Evolutionary conservation across 2,888 invertebrate species (phyloP).

Genomic region (Brachynemurus nebulosus): DNA sequence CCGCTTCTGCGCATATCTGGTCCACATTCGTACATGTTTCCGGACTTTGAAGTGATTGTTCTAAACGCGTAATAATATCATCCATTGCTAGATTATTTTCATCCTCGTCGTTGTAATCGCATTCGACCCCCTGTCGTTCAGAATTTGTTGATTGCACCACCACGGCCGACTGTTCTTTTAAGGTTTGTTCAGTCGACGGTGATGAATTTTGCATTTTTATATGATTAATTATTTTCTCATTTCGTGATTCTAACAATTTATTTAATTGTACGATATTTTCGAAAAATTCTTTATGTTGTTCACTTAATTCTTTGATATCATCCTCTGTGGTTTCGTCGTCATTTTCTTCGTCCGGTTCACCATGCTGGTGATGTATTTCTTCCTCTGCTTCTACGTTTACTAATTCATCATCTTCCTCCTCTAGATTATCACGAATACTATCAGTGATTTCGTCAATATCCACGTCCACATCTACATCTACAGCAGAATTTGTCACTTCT

Average conservation of each 20-base stretch:
- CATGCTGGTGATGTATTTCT: constrained; percentile 11
- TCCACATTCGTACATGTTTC: constrained; percentile 20
- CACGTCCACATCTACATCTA: constrained; percentile 10
- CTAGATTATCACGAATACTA: constrained; percentile 10
- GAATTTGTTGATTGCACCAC: constrained; percentile 11
- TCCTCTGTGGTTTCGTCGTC: constrained; percentile 11
- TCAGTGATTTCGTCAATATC: constrained; percentile 6
- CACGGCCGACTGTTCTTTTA: constrained; percentile 4
- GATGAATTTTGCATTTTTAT: too few relatives aligned
- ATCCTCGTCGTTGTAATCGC: constrained; percentile 31
- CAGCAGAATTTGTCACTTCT: constrained; percentile 4
- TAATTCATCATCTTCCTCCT: constrained; percentile 9
- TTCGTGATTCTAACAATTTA: constrained; percentile 21
- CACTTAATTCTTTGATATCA: constrained; percentile 2
- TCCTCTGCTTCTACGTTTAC: not conserved
- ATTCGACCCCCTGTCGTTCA: constrained; percentile 23
- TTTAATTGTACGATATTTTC: constrained; percentile 11
- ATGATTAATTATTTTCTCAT: constrained; percentile 16
- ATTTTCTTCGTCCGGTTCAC: constrained; percentile 15
- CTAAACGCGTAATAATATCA: constrained; percentile 48
- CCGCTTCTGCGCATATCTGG: constrained; percentile 13
- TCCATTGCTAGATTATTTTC: constrained; percentile 33
- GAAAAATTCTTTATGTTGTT: constrained; percentile 11
- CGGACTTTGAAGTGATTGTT: constrained; percentile 40
- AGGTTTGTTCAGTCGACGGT: constrained; percentile 27